phyloP scores from a whole-genome alignment of 37 sponge, comb jelly and placozoan species.

The Lycopodina hypogea region DNA sequence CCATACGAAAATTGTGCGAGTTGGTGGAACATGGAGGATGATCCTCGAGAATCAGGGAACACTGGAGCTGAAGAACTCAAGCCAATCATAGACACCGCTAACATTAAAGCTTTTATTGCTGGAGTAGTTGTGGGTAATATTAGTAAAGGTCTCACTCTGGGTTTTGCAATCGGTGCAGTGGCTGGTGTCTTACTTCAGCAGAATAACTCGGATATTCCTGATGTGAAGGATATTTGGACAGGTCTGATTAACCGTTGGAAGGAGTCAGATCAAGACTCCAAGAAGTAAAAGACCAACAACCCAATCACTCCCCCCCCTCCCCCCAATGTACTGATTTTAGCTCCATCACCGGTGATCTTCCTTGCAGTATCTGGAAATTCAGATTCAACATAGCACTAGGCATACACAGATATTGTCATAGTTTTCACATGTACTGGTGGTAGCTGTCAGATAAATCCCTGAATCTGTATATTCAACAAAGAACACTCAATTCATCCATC shows the following conservation, averaged over 20 bases:
- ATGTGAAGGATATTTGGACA: conserved; percentile 36
- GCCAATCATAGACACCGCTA: conserved; percentile 37
- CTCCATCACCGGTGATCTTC: no score
- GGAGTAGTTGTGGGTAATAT: conserved; percentile 61
- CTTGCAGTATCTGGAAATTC: no score
- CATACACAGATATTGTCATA: no score
- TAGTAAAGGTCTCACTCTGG: conserved; percentile 54
- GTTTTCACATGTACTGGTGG: no score
- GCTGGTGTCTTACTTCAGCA: conserved; percentile 64
- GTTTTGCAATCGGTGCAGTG: conserved; percentile 47
- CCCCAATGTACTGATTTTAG: background rate
- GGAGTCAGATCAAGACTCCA: background rate
- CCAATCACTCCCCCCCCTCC: no score
- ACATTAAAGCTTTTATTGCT: conserved; percentile 59
- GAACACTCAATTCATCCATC: no score
- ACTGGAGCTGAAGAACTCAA: background rate
- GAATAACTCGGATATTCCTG: conserved; percentile 38
- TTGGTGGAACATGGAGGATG: background rate
- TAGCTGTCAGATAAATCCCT: no score
- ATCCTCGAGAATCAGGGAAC: background rate
- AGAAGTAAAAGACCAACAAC: background rate
- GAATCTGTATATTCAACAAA: no score
- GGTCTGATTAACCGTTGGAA: conserved; percentile 45
- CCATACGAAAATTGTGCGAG: no score
- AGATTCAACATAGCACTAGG: no score